phyloP scores from a whole-genome alignment of 92 coral and sea anemone genomes.

The Isaurus tuberculatus region DNA sequence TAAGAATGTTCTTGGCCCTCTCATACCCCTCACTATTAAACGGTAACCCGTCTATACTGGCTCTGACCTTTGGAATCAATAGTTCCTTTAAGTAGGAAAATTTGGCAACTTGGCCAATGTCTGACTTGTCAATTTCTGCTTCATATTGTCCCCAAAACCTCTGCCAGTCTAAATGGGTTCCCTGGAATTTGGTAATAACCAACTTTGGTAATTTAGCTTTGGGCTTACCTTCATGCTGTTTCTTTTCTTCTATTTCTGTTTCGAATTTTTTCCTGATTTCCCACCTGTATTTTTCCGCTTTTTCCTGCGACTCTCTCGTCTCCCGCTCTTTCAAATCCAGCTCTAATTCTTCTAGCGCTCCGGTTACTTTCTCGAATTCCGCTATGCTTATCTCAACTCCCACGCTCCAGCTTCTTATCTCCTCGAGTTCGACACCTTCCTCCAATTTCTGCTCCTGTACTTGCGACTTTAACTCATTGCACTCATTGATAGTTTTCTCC shows the following conservation, averaged over 20 bases:
- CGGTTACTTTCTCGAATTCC: constrained; percentile 15
- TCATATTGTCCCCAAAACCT: constrained; percentile 56
- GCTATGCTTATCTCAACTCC: constrained; percentile 12
- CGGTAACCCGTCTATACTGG: constrained; percentile 49
- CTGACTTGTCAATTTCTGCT: constrained; percentile 56
- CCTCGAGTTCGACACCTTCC: constrained; percentile 22
- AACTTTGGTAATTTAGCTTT: constrained; percentile 21
- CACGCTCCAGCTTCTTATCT: constrained; percentile 21
- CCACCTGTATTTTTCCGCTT: constrained; percentile 11
- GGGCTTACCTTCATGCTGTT: constrained; percentile 20
- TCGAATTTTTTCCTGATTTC: constrained; percentile 27
- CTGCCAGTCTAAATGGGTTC: constrained; percentile 26
- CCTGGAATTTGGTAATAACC: constrained; percentile 38
- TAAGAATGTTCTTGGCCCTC: constrained; percentile 35
- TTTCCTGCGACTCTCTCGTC: constrained; percentile 31
- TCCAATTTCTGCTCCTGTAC: constrained; percentile 40
- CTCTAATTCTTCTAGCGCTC: constrained; percentile 28
- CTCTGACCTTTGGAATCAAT: constrained; percentile 25
- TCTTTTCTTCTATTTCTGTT: background rate
- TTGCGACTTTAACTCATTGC: constrained; percentile 1
- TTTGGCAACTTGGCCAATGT: constrained; percentile 47
- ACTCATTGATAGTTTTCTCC: constrained; percentile 14
- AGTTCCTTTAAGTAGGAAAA: constrained; percentile 54
- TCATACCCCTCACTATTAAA: constrained; percentile 7
- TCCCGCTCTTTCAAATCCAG: constrained; percentile 31